These are phyloP conservation scores for Holothuria leucospilota DNA, from an alignment of 53 echinoderm and acorn worm species.

Conservation along the genomic window DNA sequence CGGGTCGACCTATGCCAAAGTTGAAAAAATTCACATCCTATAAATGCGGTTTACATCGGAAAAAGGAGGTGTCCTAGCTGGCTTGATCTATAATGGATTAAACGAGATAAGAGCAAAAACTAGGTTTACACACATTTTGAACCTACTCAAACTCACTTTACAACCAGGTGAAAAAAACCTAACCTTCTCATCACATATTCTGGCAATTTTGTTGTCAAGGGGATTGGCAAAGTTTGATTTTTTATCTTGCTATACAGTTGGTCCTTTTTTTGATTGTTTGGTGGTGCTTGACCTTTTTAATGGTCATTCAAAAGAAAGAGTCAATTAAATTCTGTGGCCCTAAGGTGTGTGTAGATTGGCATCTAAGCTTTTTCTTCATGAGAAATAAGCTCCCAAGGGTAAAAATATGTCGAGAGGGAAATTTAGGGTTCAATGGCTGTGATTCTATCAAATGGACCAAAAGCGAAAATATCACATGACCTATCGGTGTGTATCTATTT, in stretches of 20 bases:
- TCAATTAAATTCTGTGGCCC: not conserved
- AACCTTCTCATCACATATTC: not conserved
- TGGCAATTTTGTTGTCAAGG: no score
- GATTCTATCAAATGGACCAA: no score
- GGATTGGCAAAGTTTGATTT: no score
- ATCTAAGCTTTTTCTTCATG: not conserved
- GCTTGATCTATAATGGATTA: not conserved
- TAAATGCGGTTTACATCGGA: not conserved
- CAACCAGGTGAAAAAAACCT: not conserved
- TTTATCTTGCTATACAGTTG: no score
- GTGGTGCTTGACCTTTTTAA: no score
- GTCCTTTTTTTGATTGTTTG: no score
- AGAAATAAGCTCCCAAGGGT: slow-evolving; percentile 5
- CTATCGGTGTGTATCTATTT: no score
- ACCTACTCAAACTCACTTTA: slow-evolving; percentile 1
- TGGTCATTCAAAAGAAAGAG: not conserved
- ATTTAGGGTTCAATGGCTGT: no score
- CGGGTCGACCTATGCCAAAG: slow-evolving; percentile 2
- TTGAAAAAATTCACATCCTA: slow-evolving; percentile 23
- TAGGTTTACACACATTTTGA: slow-evolving; percentile 12
- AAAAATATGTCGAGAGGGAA: not conserved
- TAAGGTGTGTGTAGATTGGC: slow-evolving; percentile 2
- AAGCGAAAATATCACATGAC: no score
- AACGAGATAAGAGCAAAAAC: not conserved
- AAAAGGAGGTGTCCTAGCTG: no score